A percentile compares a stretch with the other conserved stretches of the same genome.
These are phyloP conservation scores for Tanypteryx hageni DNA, from an alignment of 2,888 invertebrate species.

Conservation along the genomic window DNA sequence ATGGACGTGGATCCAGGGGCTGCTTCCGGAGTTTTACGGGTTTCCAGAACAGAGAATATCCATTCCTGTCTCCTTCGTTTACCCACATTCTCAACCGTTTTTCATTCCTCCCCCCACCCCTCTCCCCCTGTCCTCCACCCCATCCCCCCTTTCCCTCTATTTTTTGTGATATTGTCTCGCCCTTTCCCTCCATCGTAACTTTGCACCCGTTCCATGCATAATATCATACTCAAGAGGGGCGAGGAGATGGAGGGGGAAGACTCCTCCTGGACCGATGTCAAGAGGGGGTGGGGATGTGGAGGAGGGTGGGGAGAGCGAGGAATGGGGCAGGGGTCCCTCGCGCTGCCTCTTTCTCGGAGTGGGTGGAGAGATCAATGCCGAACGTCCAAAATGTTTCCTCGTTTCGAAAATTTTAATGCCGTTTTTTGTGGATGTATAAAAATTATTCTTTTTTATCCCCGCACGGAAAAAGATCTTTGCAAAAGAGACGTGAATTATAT, in stretches of 20 bases:
- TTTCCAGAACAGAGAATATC: slow-evolving; percentile 63
- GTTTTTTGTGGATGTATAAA: slow-evolving; percentile 22
- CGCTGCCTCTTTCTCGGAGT: not conserved
- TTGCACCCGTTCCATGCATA: slow-evolving; percentile 46
- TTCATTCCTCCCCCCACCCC: slow-evolving; percentile 11
- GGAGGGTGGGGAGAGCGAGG: not conserved
- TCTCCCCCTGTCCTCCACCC: not conserved
- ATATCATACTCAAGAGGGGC: slow-evolving; percentile 22
- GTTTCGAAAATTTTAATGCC: slow-evolving; percentile 34
- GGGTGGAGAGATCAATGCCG: not conserved
- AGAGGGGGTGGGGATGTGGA: not conserved
- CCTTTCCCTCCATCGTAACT: slow-evolving; percentile 19
- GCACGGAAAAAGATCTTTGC: not conserved
- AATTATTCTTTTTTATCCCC: not conserved
- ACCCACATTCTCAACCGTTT: slow-evolving; percentile 55
- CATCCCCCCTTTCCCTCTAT: not conserved
- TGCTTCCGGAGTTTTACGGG: slow-evolving; percentile 56
- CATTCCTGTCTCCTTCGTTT: slow-evolving; percentile 52
- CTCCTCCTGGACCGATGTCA: not conserved
- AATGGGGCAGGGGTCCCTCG: not conserved
- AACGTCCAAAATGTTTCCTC: not conserved
- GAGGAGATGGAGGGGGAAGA: not conserved
- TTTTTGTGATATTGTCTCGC: slow-evolving; percentile 4
- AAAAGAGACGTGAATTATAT: slow-evolving; percentile 6
- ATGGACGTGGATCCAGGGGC: not conserved